A percentile compares a stretch with the other conserved stretches of the same genome.
phyloP scores from a whole-genome alignment of 2,797 vertebrate species.

The Artibeus jamaicensis region DNA sequence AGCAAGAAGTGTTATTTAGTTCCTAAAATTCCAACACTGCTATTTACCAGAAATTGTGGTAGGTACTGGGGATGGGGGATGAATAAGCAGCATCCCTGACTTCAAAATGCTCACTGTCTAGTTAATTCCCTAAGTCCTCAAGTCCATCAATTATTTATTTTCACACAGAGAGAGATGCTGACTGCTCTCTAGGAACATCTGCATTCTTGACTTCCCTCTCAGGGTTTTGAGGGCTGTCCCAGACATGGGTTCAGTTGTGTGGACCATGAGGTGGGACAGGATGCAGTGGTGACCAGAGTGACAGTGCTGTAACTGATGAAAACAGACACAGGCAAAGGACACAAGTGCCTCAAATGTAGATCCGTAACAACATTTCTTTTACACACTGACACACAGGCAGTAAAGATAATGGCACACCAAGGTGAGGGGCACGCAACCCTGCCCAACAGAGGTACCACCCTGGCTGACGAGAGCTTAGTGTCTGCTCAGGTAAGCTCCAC shows the following conservation, averaged over 20 bases:
- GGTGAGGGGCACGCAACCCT: rapidly evolving
- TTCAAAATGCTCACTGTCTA: background rate
- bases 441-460: background rate
- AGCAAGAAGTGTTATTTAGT: background rate
- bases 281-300: background rate
- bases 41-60: background rate
- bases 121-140: background rate
- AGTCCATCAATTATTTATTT: background rate
- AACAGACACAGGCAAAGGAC: background rate
- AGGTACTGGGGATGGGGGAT: background rate
- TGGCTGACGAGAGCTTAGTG: background rate
- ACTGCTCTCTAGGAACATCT: background rate
- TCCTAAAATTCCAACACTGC: background rate
- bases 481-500: background rate
- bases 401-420: background rate
- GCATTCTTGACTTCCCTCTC: background rate
- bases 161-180: background rate
- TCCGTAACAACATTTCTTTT: background rate
- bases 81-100: background rate
- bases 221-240: background rate
- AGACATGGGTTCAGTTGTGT: background rate
- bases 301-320: background rate
- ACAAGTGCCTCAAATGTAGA: background rate
- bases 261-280: background rate
- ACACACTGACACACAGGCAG: background rate